These are phyloP conservation scores for Chondrilla cf. caribensis DNA, from an alignment of 37 sponge, comb jelly and placozoan species.

Conservation along the genomic window DNA sequence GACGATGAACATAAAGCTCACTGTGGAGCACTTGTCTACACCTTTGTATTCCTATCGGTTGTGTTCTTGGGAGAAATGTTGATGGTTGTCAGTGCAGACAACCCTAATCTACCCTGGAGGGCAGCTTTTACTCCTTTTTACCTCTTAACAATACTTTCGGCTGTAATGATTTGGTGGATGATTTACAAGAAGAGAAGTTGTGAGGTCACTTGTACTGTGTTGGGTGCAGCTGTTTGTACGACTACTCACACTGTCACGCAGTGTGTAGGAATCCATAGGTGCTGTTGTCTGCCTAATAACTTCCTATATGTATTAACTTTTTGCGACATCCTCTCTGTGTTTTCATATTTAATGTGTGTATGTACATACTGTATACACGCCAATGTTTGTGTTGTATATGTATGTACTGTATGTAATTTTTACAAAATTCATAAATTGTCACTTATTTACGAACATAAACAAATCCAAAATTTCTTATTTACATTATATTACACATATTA, in stretches of 20 bases:
- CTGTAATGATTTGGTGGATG: slow-evolving; percentile 30
- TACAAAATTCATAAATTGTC: no score
- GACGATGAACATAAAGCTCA: slow-evolving; percentile 41
- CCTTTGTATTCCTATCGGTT: slow-evolving; percentile 38
- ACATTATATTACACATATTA: no score
- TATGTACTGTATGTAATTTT: no score
- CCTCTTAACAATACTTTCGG: slow-evolving; percentile 28
- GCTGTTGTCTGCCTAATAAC: no score
- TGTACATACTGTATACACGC: no score
- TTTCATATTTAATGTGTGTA: not conserved
- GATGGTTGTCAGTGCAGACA: slow-evolving; percentile 56
- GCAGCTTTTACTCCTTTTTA: slow-evolving; percentile 66
- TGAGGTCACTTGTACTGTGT: slow-evolving; percentile 59
- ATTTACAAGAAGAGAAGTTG: slow-evolving; percentile 44
- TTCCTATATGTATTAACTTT: not conserved
- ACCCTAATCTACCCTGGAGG: slow-evolving; percentile 38
- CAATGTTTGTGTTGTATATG: no score
- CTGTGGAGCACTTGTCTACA: slow-evolving; percentile 44
- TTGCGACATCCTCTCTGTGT: not conserved
- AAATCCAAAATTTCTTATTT: no score
- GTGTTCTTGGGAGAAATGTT: slow-evolving; percentile 57
- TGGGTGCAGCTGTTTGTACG: not conserved
- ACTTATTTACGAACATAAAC: no score
- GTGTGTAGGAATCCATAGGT: no score
- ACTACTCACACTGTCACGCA: not conserved